Evolutionary conservation across 2,888 invertebrate species (phyloP).

Genomic region (Drosophila neotestacea): DNA sequence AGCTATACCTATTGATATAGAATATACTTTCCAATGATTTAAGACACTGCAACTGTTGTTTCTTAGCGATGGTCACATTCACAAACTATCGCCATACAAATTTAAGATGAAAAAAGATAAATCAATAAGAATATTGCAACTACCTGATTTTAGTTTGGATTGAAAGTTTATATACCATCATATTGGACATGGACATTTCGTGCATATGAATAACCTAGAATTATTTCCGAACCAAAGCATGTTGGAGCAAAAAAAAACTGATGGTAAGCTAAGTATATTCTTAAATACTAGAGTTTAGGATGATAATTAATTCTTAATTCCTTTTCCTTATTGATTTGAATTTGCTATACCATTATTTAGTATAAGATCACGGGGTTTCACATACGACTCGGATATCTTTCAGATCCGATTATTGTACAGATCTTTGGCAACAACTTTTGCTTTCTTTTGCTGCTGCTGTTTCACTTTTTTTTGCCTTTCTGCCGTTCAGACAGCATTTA

Average conservation of each 20-base stretch:
- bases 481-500: slow-evolving; percentile 27
- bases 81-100: neutral
- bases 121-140: too few relatives aligned
- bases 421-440: slow-evolving; percentile 19
- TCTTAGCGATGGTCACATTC: slow-evolving; percentile 1
- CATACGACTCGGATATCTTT: slow-evolving; percentile 1
- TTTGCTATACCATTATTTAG: neutral
- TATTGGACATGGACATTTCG: too few relatives aligned
- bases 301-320: neutral
- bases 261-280: too few relatives aligned
- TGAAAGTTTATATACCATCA: too few relatives aligned
- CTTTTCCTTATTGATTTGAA: neutral
- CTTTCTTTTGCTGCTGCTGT: slow-evolving; percentile 15
- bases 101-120: too few relatives aligned
- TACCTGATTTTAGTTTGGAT: too few relatives aligned
- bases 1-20: neutral
- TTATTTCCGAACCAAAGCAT: too few relatives aligned
- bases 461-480: too few relatives aligned
- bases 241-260: too few relatives aligned
- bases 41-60: neutral
- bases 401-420: slow-evolving; percentile 2
- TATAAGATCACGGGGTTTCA: slow-evolving; percentile 3
- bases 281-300: neutral
- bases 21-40: neutral
- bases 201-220: too few relatives aligned